Evolutionary conservation across 2,888 invertebrate species (phyloP), one percentile per base, ranked within the genome.

Genomic region (Xylota sylvarum): DNA sequence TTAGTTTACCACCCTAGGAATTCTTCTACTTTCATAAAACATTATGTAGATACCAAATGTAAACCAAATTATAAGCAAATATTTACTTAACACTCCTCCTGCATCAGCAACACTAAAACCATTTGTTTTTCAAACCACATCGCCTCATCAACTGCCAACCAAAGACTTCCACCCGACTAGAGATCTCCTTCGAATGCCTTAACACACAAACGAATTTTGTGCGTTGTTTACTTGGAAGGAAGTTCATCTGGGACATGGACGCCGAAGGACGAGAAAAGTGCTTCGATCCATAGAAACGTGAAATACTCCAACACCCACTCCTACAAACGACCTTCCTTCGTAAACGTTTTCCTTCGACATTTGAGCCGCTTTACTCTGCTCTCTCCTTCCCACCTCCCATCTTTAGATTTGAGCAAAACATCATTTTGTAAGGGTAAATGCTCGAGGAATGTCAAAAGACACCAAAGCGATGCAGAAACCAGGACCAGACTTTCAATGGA

Each of bases 361-460:
- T 73, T 69, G 50, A 70, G 56, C 43, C 55, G 62, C 40, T 78
- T 73, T 77, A 14, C 52, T n/a, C 19, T n/a, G n/a, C n/a, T 60
- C 72, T 23, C 40, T 7, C 40, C 6, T 17, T 4, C 70, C 48
- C 70, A n/a, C 35, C 46, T 23, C 23, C 23, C 23, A 65, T 65
- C 58, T 70, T 32, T 67, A 74, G 65, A 70, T 64, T 46, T 48
- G 37, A 58, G 72, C 56, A 83, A 77, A 86, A 74, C 78, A 82
- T 78, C 64, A 37, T 85, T 81, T 70, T 76, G 58, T 79, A 46
- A 50, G 78, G 67, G 46, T 81, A 77, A 85, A 81, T 60, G 76
- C 64, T 83, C 48, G 55, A 73, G 69, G 64, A 81, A 88, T 73
- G 76, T 84, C 85, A 85, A 85, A 80, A 85, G 80, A 77, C 85